Base-by-base conservation (phyloP, 2,888 invertebrate species). In the Hypena proboscidalis region DNA sequence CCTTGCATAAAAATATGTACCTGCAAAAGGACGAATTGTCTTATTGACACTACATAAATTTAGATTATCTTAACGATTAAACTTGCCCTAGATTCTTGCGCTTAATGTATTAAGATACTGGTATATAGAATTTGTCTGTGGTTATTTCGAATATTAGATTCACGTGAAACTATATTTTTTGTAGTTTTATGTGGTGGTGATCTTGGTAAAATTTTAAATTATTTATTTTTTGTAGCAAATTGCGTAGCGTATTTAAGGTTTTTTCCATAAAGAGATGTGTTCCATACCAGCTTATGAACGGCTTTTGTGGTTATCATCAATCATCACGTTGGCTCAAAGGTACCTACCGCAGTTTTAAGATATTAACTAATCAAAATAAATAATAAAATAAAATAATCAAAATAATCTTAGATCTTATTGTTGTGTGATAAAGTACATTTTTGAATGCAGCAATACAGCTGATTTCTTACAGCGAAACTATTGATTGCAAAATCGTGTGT, bases 1-100 rank as follows among this genome's bases (percentile, higher is more conserved):
- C 32, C 48, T 41, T 36, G 26, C 25, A n/a, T n/a, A n/a, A n/a
- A n/a, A n/a, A n/a, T n/a, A n/a, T n/a, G n/a, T n/a, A 35, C 30
- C 27, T 37, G 8, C 30, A 19, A 25, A 33, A 19, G 10, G 19
- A 48, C 47, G 30, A 41, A 36, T 58, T 42, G 49, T 57, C 33
- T 21, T 31, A 34, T 27, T 34, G 53, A 49, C 43, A 58, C 41
- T 49, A 44, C 8, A 29, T 34, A 21, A 21, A 36, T 43, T 7
- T 38, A 43, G 34, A 35, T 43, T 23, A 37, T 40, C 30, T 27
- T 31, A 21, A 26, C n/a, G 11, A 10, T 15, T 15, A 7, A 47
- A 47, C 42, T 47, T 46, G 39, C 33, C 42, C 25, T 37, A 37
- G 25, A 11, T 1, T 35, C 33, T 51, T 35, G 33, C 22, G 25